Evolutionary conservation across 2,113 vertebrate genomes (phyloP), one percentile per base, ranked within the genome.

Genomic region (Coregonus clupeaformis): DNA sequence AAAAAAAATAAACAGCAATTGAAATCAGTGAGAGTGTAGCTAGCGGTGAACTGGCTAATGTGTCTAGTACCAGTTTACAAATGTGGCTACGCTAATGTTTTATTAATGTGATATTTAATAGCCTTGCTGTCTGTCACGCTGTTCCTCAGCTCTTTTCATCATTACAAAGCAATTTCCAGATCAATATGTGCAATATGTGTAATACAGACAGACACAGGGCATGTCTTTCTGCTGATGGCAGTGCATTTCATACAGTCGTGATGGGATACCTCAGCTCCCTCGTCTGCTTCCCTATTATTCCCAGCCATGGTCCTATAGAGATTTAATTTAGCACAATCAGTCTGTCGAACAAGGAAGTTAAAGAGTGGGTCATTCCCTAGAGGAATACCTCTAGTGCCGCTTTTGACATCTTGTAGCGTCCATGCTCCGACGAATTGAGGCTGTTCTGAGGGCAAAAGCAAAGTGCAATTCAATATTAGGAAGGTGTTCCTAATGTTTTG

Each of bases 141-240:
- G 83, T 82, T 81, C 73, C 73, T 77, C 72, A 22, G 76, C 81
- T 83, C 84, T 88, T 86, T 88, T 82, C 83, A 83, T 86, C 86
- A 86, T 89, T 88, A 88, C 83, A 83, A 74, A 76, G 79, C 75
- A 88, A 89, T 91, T 88, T 89, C 78, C 78, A 72, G 76, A 85
- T 85, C 90, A 29, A 32, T 67, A 32, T 4, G 30, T 32, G 16
- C 13, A 18, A n/a, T 67, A 20, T 65, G 29, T 20, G 29, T 32
- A n/a, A 7, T 36, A 30, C 30, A 20, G 7, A 29, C 29, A 65
- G 36, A 36, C 36, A 14, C 62, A 64, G 62, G 32, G 29, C 22
- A 65, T 30, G 5, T 2, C 14, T 5, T 84, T 80, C 77, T 82
- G 85, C 84, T 83, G 88, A 89, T 84, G 86, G 76, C 75, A 79